Percentiles rank a stretch among this genome's conserved stretches.
phyloP scores from a whole-genome alignment of 1,140 invertebrate species.

The Drosophila parabipectinata region DNA sequence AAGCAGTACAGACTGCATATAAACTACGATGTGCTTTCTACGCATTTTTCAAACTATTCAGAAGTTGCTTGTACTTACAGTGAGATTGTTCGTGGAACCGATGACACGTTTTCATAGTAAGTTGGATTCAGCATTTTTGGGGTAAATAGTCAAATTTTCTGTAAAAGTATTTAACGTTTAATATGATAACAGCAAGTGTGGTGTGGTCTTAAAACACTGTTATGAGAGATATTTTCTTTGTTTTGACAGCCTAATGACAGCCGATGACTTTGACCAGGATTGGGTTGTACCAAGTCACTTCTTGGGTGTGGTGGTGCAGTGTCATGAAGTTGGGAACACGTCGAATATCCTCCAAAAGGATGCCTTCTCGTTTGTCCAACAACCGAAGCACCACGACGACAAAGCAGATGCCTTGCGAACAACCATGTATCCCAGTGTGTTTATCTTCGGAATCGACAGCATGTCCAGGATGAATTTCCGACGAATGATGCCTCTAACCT shows the following conservation, averaged over 20 bases:
- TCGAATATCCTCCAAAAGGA: slow-evolving; percentile 36
- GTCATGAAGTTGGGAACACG: slow-evolving; percentile 1
- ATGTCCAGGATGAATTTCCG: slow-evolving; percentile 52
- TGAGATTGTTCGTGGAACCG: neutral
- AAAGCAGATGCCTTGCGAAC: slow-evolving; percentile 57
- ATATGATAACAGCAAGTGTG: no score
- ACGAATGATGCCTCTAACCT: slow-evolving; percentile 41
- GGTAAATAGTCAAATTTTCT: no score
- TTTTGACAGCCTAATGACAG: neutral
- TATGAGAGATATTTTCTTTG: no score
- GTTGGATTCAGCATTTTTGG: neutral
- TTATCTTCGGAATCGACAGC: slow-evolving; percentile 40
- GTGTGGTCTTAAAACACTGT: no score
- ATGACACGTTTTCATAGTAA: slow-evolving; percentile 11
- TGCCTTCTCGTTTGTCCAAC: slow-evolving; percentile 51
- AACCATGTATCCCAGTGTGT: slow-evolving; percentile 22
- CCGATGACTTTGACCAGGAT: slow-evolving; percentile 1
- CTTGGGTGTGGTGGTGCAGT: slow-evolving; percentile 31
- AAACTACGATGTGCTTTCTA: slow-evolving; percentile 60
- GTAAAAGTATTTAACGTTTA: no score
- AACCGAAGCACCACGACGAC: slow-evolving; percentile 26
- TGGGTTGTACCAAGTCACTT: slow-evolving; percentile 28
- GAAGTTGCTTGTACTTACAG: slow-evolving; percentile 21
- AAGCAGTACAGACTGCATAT: slow-evolving; percentile 59
- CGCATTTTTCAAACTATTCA: slow-evolving; percentile 16